Evolutionary conservation across 2,888 invertebrate species (phyloP), one percentile per base, ranked within the genome.

Genomic region (Meiosimyza decipiens): DNA sequence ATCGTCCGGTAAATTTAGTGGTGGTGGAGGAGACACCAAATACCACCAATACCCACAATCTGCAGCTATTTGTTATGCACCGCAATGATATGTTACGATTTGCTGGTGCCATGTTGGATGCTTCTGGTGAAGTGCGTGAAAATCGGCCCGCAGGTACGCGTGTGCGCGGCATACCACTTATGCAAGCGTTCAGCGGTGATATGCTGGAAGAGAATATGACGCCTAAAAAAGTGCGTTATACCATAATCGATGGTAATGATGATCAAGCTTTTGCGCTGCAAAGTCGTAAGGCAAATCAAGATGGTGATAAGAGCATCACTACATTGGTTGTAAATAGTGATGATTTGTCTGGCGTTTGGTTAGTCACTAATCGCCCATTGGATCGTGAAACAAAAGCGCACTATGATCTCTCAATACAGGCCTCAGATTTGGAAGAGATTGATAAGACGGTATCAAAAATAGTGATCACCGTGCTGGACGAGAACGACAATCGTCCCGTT

Each of bases 401-500:
- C 54, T 96, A 96, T 83, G 90, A 91, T 74, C 88, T 97, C 67
- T 91, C 93, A 1, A 89, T 97, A 67, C 93, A 94, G 83, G 96
- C 96, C 0, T 91, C 92, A 13, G 95, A 96, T 83, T 89, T 91
- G 40, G 91, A 92, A 79, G 94, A 93, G 59, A 90, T 94, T 64
- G 95, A 95, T 85, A 93, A 92, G 79, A 94, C 95, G 0, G 91
- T 92, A 40, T 92, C 95, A n/a, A 92, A 92, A 77, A 90, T 97
- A 13, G 89, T 89, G 62, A 89, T 98, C 54, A 90, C 91, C 22
- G 91, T 98, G 40, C 88, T 92, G 33, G 96, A 98, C 84, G 94
- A 94, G 85, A 98, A 98, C 85, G 98, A 98, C 86, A 97, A 98
- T 85, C 91, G 93, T 75, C 98, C 97, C 0, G 89, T 93, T 52